Evolutionary conservation across 2,888 invertebrate species (phyloP).

Genomic region (Salpingus planirostris): DNA sequence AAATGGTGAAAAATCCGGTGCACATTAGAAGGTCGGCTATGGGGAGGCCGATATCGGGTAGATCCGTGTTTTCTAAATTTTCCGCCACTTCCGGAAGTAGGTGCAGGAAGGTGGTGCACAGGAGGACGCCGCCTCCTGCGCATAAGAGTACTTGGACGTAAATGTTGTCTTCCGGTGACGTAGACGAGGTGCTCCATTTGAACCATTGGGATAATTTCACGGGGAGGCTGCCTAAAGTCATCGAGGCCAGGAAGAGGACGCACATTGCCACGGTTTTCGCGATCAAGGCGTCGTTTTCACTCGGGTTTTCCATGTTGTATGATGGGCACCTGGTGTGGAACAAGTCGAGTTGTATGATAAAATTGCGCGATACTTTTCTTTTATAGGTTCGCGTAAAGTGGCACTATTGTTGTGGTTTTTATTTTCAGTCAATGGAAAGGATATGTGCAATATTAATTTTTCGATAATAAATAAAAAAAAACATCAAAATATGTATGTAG

Average conservation of each 20-base stretch:
- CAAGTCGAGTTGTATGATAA: too few relatives aligned
- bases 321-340: too few relatives aligned
- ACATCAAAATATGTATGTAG: too few relatives aligned
- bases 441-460: too few relatives aligned
- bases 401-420: too few relatives aligned
- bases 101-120: slow-evolving; percentile 75
- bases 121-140: slow-evolving; percentile 75
- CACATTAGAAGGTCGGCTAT: slow-evolving; percentile 66
- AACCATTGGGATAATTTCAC: slow-evolving; percentile 59
- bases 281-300: slow-evolving; percentile 2
- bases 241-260: slow-evolving; percentile 65
- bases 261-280: slow-evolving; percentile 75
- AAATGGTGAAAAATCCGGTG: slow-evolving; percentile 67
- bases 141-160: slow-evolving; percentile 55
- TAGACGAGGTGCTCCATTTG: slow-evolving; percentile 46
- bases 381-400: too few relatives aligned
- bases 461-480: too few relatives aligned
- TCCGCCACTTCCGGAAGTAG: slow-evolving; percentile 71
- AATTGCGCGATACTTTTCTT: too few relatives aligned
- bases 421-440: too few relatives aligned
- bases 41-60: slow-evolving; percentile 49
- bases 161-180: slow-evolving; percentile 46
- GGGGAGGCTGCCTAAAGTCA: slow-evolving; percentile 66
- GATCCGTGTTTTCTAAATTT: slow-evolving; percentile 50
- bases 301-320: too few relatives aligned